Evolutionary conservation across 2,888 invertebrate genomes (phyloP), one percentile per base, ranked within the genome.

Genomic region (Dryobota labecula): DNA sequence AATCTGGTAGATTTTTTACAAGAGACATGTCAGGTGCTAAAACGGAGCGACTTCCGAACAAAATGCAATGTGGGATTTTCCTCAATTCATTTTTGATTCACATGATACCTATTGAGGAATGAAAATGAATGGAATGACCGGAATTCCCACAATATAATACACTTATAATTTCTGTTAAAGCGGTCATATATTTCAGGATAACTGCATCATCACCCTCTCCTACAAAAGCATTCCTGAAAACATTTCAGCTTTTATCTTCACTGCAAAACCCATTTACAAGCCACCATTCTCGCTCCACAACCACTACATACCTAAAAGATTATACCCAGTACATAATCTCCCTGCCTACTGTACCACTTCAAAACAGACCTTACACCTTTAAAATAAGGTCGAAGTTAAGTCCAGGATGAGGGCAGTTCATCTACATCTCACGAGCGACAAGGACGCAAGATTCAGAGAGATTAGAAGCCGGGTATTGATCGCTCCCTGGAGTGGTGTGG

Each of bases 401-500:
- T 70, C 66, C 45, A 84, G 75, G 85, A 85, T 85, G 84, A 58
- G 58, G 72, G 54, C 36, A 78, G 86, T 87, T 87, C 86, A 88
- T 90, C 89, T 88, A 87, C 92, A 92, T 92, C 91, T 91, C 90
- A 70, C 66, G 94, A 85, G 92, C 83, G 94, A 95, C 90, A 94
- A 93, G 94, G 95, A 95, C 92, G 94, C 91, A 92, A 92, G 91
- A 93, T 91, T 47, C 85, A 76, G 80, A 84, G 92, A 95, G 94
- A 95, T 94, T 94, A 95, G 94, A 94, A 91, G 92, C 90, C 85
- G 84, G 73, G 91, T 92, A 92, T 92, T 91, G 92, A 92, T 92
- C 91, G 90, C 81, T 73, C 84, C 76, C 64, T 68, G 80, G 76
- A 63, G 82, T 83, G 73, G 83, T 57, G 82, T 70, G 75, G 56